Evolutionary conservation across 2,888 invertebrate genomes (phyloP), one percentile per base, ranked within the genome.

Genomic region (Dorcus parallelipipedus): DNA sequence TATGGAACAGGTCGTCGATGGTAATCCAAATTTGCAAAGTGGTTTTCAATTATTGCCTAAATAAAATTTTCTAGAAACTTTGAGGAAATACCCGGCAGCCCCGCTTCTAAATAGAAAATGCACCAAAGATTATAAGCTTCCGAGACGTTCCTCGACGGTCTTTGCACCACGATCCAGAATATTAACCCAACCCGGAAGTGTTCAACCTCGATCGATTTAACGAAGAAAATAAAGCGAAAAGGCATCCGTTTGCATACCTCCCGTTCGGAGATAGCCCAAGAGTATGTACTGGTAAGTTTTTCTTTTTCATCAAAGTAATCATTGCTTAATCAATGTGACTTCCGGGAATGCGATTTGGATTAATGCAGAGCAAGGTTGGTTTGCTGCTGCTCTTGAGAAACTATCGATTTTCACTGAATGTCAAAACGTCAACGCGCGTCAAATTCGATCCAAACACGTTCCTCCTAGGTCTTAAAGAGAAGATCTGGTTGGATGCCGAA

Each of bases 1-100:
- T 63, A 67, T 84, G 63, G 81, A 82, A 52, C 79, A 78, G 72
- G 81, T 82, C 1, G 65, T 82, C 1, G 71, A 72, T 59, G 81
- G 80, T 79, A 73, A 63, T 51, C 54, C 33, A 20, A 20, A 20
- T 3, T 49, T 43, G 8, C 9, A 2, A 20, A 20, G 8, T 14
- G 7, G 6, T 10, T 10, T 9, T 3, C 9, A 10, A 43, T 4
- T 3, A 10, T 6, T 43, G 3, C 17, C 2, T 20, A 3, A 20
- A 20, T 20, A 20, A 20, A 20, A 10, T 6, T 42, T 42, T 42
- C 42, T 42, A 75, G 79, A 79, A 67, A 75, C 76, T 0, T 61
- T 78, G 26, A 66, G 79, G 14, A 65, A 73, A 42, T 76, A 75
- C 61, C 76, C 79, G 3, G 73, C 76, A 3, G 67, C 73, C 2